Conservation (phyloP, 2,888 invertebrate species). For the Myopa testacea region DNA sequence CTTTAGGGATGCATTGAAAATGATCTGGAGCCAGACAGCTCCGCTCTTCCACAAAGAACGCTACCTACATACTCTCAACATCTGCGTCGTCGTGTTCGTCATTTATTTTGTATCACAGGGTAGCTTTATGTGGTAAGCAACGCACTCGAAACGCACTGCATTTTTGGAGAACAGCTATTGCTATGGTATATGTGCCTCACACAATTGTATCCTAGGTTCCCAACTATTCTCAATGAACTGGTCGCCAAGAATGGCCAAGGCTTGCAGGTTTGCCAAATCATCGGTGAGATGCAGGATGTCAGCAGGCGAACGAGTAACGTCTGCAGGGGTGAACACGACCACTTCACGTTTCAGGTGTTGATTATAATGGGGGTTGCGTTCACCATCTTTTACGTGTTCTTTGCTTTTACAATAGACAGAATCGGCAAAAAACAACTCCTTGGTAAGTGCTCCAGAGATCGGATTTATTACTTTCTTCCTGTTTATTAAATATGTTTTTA, state of each 20-base stretch:
- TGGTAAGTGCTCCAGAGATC: conserved; percentile 58
- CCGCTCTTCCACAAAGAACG: conserved; percentile 60
- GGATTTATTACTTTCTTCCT: not conserved
- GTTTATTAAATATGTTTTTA: not conserved
- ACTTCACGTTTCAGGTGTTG: conserved; percentile 75
- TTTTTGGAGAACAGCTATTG: no score
- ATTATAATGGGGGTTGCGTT: conserved; percentile 77
- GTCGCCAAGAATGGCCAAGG: conserved; percentile 61
- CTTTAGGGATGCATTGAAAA: conserved; percentile 55
- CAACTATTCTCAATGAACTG: conserved; percentile 62
- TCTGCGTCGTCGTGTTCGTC: conserved; percentile 58
- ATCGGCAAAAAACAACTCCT: conserved; percentile 73
- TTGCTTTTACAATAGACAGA: conserved; percentile 73
- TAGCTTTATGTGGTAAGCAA: conserved; percentile 62
- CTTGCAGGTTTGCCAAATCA: conserved; percentile 58
- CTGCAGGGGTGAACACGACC: conserved; percentile 73
- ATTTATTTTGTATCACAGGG: conserved; percentile 63
- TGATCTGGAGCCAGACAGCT: conserved; percentile 63
- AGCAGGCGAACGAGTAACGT: conserved; percentile 29
- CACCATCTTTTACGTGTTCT: conserved; percentile 74
- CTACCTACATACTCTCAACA: conserved; percentile 60
- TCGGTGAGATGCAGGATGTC: conserved; percentile 46
- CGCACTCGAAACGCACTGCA: not conserved
- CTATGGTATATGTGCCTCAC: no score
- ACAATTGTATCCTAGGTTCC: conserved; percentile 54